Evolutionary conservation across 64 coral and sea anemone genomes (phyloP).

Genomic region (Platygyra sinensis): DNA sequence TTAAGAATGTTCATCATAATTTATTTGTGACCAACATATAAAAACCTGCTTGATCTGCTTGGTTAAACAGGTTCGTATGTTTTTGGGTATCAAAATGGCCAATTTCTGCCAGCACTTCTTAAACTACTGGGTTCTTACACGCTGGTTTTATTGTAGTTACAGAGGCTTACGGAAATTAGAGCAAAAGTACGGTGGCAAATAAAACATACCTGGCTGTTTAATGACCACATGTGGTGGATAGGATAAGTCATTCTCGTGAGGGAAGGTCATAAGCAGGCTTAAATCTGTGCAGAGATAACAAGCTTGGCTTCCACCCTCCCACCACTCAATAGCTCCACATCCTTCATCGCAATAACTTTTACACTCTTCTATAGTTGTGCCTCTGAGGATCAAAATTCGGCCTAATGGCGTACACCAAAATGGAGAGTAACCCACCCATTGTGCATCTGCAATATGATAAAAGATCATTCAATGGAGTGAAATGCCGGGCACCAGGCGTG

Average conservation of each 20-base stretch:
- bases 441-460: neutral
- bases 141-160: too few relatives aligned
- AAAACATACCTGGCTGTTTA: neutral
- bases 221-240: conserved; percentile 21
- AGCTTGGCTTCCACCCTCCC: conserved; percentile 1
- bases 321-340: conserved; percentile 24
- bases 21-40: too few relatives aligned
- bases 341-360: conserved; percentile 6
- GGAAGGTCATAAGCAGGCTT: neutral
- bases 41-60: too few relatives aligned
- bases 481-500: too few relatives aligned
- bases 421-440: conserved; percentile 11
- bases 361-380: neutral
- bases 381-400: neutral
- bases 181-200: neutral
- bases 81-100: neutral
- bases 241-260: neutral
- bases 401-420: conserved; percentile 12
- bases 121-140: neutral
- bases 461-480: neutral
- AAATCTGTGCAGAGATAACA: conserved; percentile 11
- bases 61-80: too few relatives aligned
- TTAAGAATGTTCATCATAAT: too few relatives aligned
- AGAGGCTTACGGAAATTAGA: neutral
- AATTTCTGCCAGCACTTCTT: too few relatives aligned